Evolutionary conservation across 2,888 invertebrate genomes (phyloP), one percentile per base, ranked within the genome.

Genomic region (Callyntrura sp.): DNA sequence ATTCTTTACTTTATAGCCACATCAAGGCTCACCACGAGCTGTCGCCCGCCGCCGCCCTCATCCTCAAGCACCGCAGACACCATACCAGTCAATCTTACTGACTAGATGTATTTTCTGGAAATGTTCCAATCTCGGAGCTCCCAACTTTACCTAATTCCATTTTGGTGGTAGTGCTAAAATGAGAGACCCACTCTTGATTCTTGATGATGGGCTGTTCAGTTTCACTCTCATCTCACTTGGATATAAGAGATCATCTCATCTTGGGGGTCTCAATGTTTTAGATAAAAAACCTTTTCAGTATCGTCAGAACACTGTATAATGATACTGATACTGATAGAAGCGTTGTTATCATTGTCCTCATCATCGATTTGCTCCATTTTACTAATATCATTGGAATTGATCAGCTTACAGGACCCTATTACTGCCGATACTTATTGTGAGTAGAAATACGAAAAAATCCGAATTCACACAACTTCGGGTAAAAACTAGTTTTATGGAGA

Each of bases 291-390:
- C 20, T 73, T 45, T 23, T n/a, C 12, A 12, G 28, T 65, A 65
- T 12, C 28, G 6, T 60, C 20, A 14, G 14, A 68, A 6, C 9
- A 68, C n/a, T 14, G 65, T 60, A 65, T 12, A n/a, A 43, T 14
- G 43, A n/a, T 68, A 35, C 68, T 68, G 68, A 35, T 68, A 2
- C 0, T 60, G 57, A 43, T 6, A 12, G n/a, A n/a, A 68, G 35
- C n/a, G 12, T 20, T 20, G n/a, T 23, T 23, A 28, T 65, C 45
- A 48, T 45, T 9, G 48, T 20, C 1, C 8, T 45, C 12, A 73
- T 73, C 20, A 73, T 73, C 48, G 45, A 48, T 45, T 73, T 45
- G 45, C 8, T 43, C 48, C 73, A 73, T 73, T 70, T 73, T 73
- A 45, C 73, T 73, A 8, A 45, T 20, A 45, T 48, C 9, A 17